Percentiles rank a stretch among this genome's conserved stretches.
These are phyloP conservation scores for Deroptyus accipitrinus DNA, from an alignment of 2,113 vertebrate genomes.

Conservation along the genomic window DNA sequence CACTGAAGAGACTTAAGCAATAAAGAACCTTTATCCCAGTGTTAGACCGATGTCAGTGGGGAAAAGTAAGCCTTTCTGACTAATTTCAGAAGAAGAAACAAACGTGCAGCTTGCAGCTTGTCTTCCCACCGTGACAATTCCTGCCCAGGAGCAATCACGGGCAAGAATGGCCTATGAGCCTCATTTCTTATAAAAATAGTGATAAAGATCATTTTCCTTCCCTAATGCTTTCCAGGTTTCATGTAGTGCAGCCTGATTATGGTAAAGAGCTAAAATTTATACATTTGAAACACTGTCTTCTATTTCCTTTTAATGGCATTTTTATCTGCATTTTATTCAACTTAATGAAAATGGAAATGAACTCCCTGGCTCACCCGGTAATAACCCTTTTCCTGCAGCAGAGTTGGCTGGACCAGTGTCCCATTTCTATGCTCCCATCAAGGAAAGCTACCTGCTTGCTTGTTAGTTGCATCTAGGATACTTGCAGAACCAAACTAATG, in stretches of 20 bases:
- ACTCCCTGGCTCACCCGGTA: not conserved
- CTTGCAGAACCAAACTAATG: not conserved
- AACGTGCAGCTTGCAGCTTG: not conserved
- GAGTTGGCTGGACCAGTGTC: not conserved
- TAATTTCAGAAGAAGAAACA: not conserved
- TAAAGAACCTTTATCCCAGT: not conserved
- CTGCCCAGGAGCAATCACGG: not conserved
- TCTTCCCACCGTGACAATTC: not conserved
- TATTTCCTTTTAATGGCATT: not conserved
- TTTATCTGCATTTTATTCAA: not conserved
- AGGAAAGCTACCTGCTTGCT: not conserved
- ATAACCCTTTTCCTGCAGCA: not conserved
- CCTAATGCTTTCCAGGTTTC: not conserved
- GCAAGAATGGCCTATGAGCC: not conserved
- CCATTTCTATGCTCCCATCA: not conserved
- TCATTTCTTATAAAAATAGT: not conserved
- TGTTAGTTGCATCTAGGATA: not conserved
- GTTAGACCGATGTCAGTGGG: not conserved
- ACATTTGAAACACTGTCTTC: not conserved
- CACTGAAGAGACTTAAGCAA: not conserved
- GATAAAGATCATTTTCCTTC: not conserved
- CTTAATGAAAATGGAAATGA: not conserved
- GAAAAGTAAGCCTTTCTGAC: not conserved
- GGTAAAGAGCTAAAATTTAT: not conserved
- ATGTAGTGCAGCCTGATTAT: not conserved